Conservation (phyloP, 2,888 invertebrate species). For the Thereva unica region DNA sequence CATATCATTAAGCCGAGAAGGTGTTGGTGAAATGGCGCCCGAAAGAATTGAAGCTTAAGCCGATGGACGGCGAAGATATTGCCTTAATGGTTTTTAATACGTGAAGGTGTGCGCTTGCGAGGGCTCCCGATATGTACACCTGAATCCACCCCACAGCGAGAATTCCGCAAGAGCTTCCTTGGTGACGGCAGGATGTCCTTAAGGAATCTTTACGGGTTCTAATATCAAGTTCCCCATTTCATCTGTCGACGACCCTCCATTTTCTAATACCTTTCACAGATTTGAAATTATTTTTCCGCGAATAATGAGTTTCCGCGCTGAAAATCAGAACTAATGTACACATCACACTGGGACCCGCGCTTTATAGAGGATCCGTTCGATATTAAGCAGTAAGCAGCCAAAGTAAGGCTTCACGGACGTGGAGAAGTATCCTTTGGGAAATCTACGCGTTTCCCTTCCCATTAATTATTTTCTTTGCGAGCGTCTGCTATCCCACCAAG, state of each 20-base stretch:
- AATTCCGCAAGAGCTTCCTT: slow-evolving; percentile 10
- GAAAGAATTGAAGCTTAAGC: slow-evolving; percentile 7
- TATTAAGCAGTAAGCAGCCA: not conserved
- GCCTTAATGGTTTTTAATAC: slow-evolving; percentile 33
- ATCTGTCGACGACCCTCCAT: slow-evolving; percentile 4
- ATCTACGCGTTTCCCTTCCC: slow-evolving; percentile 32
- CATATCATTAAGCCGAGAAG: slow-evolving; percentile 35
- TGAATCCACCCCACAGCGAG: not conserved
- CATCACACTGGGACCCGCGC: slow-evolving; percentile 24
- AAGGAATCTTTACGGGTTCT: slow-evolving; percentile 32
- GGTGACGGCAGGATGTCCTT: slow-evolving; percentile 14
- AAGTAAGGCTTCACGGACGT: not conserved
- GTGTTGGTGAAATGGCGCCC: not conserved
- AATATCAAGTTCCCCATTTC: slow-evolving; percentile 29
- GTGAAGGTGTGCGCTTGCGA: slow-evolving; percentile 26
- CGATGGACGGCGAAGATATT: slow-evolving; percentile 29
- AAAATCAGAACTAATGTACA: slow-evolving; percentile 41
- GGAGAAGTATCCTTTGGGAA: slow-evolving; percentile 36
- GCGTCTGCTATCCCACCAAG: not conserved
- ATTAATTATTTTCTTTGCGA: slow-evolving; percentile 30
- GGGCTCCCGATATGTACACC: slow-evolving; percentile 2
- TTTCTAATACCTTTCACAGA: slow-evolving; percentile 19
- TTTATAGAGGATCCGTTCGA: not conserved
- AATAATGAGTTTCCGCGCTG: slow-evolving; percentile 39
- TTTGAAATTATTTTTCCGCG: slow-evolving; percentile 36